These are phyloP conservation scores for Trididemnum nubilum DNA, from an alignment of 23 tunicate genomes.

Conservation along the genomic window DNA sequence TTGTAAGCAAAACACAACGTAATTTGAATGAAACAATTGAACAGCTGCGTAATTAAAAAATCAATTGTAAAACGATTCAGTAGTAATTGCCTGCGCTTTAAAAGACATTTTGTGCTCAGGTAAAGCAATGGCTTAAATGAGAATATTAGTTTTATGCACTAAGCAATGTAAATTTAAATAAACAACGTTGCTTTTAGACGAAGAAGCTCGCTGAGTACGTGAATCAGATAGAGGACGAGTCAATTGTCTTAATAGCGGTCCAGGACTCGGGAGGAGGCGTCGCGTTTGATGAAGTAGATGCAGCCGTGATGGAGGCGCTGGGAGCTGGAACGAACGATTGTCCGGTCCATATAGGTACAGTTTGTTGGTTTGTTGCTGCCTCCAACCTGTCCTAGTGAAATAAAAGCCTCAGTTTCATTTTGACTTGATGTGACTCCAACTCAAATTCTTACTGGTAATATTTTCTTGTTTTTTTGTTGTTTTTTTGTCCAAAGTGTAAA, in stretches of 20 bases:
- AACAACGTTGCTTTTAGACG: background rate
- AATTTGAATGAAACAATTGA: too few relatives aligned
- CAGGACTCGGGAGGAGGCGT: slow-evolving; percentile 50
- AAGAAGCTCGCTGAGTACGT: slow-evolving; percentile 43
- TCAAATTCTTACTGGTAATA: background rate
- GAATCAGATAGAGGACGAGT: slow-evolving; percentile 59
- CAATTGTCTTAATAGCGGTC: slow-evolving; percentile 73
- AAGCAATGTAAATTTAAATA: background rate
- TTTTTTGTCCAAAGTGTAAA: too few relatives aligned
- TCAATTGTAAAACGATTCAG: too few relatives aligned
- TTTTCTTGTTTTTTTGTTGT: too few relatives aligned
- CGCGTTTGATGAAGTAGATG: slow-evolving; percentile 69
- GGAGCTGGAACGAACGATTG: slow-evolving; percentile 86
- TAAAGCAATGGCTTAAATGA: too few relatives aligned
- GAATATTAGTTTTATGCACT: too few relatives aligned
- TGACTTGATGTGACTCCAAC: background rate
- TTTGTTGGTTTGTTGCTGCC: too few relatives aligned
- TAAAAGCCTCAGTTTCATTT: background rate
- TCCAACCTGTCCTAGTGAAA: background rate
- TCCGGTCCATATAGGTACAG: slow-evolving; percentile 51
- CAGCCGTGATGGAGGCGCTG: slow-evolving; percentile 81
- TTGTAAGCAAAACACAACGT: too few relatives aligned
- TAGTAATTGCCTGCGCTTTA: too few relatives aligned
- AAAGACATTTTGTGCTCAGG: too few relatives aligned
- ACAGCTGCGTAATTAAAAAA: too few relatives aligned